Evolutionary conservation across 1,140 invertebrate species (phyloP), one percentile per base, ranked within the genome.

Genomic region (Leptinotarsa undecemlineata): DNA sequence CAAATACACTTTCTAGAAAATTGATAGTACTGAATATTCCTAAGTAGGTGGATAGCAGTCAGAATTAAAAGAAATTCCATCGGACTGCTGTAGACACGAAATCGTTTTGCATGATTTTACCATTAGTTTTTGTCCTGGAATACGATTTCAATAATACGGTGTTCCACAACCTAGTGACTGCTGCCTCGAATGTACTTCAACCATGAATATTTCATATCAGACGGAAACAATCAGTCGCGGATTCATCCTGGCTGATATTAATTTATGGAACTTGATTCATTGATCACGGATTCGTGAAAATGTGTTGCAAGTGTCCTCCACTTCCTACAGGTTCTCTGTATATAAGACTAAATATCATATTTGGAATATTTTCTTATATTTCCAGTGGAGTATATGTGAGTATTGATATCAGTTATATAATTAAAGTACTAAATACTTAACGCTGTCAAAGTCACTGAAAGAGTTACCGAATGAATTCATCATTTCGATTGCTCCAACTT

Each of bases 251-350:
- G 15, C 4, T 19, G 51, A 15, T 57, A 19, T 17, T 57, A 57
- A 15, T 57, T 19, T 19, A 57, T 57, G 51, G n/a, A 57, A 57
- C n/a, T 57, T 57, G n/a, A 15, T 15, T 57, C 51, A 57, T 57
- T 19, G 4, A 5, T 67, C 42, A n/a, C 13, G 42, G 64, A 73
- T 66, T 23, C 62, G 48, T 66, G 42, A 66, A 66, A 69, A 74
- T 74, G 73, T 74, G 73, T 48, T 74, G 73, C 67, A 74, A 23
- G 62, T 74, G 73, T 74, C 73, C 73, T 20, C 73, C 73, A 20
- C 63, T 69, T 33, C 68, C 73, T 15, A 42, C 26, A n/a, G 17
- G 42, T 42, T 17, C 47, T 21, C 13, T 62, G n/a, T 74, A 74
- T 48, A 20, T 68, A 42, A 3, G 70, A n/a, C 26, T 74, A 14